A percentile compares a stretch with the other conserved stretches of the same genome.
These are phyloP conservation scores for Heliconius ismenius DNA, from an alignment of 2,888 invertebrate species.

Conservation along the genomic window DNA sequence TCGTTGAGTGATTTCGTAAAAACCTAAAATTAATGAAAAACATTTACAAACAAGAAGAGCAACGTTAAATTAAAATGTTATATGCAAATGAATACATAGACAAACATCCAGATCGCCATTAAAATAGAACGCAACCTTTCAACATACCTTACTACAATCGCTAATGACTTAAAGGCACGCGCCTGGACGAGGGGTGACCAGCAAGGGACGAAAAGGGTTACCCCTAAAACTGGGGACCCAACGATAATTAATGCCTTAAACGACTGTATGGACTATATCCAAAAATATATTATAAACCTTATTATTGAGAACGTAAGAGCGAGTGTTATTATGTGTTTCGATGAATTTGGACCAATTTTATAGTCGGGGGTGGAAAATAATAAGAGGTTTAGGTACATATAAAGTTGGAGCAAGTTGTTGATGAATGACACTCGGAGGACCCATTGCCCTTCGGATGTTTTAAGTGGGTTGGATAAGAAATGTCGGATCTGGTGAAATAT, in stretches of 20 bases:
- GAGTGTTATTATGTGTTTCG: slow-evolving; percentile 44
- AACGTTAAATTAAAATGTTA: slow-evolving; percentile 6
- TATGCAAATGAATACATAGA: slow-evolving; percentile 30
- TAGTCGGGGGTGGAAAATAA: slow-evolving; percentile 78
- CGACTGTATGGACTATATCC: slow-evolving; percentile 60
- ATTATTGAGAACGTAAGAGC: slow-evolving; percentile 45
- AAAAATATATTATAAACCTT: slow-evolving; percentile 50
- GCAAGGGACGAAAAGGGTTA: slow-evolving; percentile 79
- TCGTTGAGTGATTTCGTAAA: background rate
- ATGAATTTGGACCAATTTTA: slow-evolving; percentile 77
- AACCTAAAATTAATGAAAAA: background rate
- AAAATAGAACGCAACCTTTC: slow-evolving; percentile 67
- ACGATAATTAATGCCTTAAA: slow-evolving; percentile 79
- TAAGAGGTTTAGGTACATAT: slow-evolving; percentile 76
- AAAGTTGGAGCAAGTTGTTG: slow-evolving; percentile 77
- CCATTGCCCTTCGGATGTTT: slow-evolving; percentile 82
- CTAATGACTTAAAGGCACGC: slow-evolving; percentile 74
- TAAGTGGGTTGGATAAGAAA: slow-evolving; percentile 80
- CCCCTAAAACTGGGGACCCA: slow-evolving; percentile 72
- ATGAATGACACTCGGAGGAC: slow-evolving; percentile 81
- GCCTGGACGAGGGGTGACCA: slow-evolving; percentile 78
- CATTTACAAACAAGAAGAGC: background rate
- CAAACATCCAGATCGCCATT: slow-evolving; percentile 43
- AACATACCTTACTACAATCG: slow-evolving; percentile 70
- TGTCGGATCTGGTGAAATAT: slow-evolving; percentile 79